phyloP scores from a whole-genome alignment of 2,888 invertebrate genomes.

The Osmoderma eremita region DNA sequence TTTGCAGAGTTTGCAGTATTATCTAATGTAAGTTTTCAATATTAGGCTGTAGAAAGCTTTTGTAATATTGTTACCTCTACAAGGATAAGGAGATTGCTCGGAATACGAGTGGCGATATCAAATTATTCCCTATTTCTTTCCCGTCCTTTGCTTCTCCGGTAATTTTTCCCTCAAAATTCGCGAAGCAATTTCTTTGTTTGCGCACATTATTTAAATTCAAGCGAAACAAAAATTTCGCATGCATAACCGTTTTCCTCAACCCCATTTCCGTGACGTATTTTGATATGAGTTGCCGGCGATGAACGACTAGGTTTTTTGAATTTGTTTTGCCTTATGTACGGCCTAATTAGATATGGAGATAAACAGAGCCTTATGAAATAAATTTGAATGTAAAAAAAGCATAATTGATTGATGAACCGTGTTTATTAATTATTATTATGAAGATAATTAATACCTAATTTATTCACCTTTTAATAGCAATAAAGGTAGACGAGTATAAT shows the following conservation, averaged over 20 bases:
- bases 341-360: constrained; percentile 1
- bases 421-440: too few species aligned
- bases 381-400: neutral
- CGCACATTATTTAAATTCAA: constrained; percentile 25
- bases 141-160: neutral
- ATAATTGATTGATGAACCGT: constrained; percentile 2
- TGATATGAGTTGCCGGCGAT: constrained; percentile 1
- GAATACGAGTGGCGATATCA: neutral
- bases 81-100: neutral
- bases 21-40: too few species aligned
- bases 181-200: constrained; percentile 19
- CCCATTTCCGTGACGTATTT: constrained; percentile 6
- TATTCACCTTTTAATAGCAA: neutral
- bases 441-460: neutral
- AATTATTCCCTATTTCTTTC: neutral
- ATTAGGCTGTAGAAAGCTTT: neutral
- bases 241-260: neutral
- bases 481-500: neutral
- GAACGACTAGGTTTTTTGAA: neutral
- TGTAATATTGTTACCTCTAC: neutral
- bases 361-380: neutral
- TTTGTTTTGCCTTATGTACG: neutral
- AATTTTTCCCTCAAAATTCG: constrained; percentile 8
- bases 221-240: constrained; percentile 16
- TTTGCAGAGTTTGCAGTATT: too few species aligned